Percentiles rank a stretch among this genome's conserved stretches.
Conservation (phyloP, 2,113 vertebrate genomes). For the Podocnemis expansa region DNA sequence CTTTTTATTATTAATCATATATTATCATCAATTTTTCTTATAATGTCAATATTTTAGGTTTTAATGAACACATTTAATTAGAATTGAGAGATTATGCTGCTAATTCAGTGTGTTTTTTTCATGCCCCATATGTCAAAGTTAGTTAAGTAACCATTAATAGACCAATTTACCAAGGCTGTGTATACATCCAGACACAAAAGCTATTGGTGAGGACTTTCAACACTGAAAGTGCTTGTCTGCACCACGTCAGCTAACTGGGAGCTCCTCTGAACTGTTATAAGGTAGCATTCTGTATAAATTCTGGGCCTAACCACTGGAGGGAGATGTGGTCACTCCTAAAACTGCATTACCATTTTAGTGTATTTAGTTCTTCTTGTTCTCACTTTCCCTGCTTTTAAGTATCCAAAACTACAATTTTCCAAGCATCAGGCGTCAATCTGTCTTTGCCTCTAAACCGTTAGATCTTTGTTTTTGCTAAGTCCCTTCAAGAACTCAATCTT, state of each 20-base stretch:
- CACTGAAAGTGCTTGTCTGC: not conserved
- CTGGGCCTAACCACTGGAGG: not conserved
- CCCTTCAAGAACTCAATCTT: not conserved
- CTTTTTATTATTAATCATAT: not conserved
- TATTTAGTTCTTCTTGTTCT: not conserved
- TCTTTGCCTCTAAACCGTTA: not conserved
- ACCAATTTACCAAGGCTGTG: not conserved
- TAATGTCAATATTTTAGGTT: not conserved
- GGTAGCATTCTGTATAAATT: not conserved
- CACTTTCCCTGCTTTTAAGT: not conserved
- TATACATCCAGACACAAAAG: not conserved
- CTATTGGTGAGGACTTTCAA: not conserved
- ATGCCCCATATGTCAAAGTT: not conserved
- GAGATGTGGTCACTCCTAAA: not conserved
- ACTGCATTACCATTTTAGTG: not conserved
- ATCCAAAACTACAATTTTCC: not conserved
- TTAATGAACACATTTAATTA: not conserved
- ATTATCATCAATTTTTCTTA: not conserved
- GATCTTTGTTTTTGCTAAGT: not conserved
- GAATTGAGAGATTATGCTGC: not conserved
- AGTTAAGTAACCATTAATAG: not conserved
- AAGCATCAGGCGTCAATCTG: not conserved
- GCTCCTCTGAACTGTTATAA: not conserved
- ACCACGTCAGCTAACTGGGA: not conserved
- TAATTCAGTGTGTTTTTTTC: not conserved